phyloP scores from a whole-genome alignment of 2,113 vertebrate species.

The Spea multiplicata region DNA sequence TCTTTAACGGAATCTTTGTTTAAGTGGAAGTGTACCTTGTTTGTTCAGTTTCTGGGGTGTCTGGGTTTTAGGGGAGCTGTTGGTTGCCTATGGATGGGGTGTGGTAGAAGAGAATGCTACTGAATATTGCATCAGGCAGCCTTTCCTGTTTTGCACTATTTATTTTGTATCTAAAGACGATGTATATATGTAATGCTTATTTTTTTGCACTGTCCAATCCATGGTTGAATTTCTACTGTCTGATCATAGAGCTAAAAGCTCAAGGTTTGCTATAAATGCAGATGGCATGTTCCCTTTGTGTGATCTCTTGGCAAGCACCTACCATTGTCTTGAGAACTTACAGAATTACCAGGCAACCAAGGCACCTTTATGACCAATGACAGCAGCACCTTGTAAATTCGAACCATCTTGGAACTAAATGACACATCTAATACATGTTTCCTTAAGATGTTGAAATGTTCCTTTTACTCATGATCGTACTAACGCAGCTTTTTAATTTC shows the following conservation, averaged over 20 bases:
- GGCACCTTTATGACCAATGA: slow-evolving; percentile 60
- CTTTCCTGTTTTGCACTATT: slow-evolving; percentile 64
- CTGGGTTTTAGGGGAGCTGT: background rate
- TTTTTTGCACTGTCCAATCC: slow-evolving; percentile 51
- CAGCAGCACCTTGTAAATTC: slow-evolving; percentile 54
- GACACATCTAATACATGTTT: slow-evolving; percentile 52
- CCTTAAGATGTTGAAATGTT: slow-evolving; percentile 58
- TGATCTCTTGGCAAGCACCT: slow-evolving; percentile 51
- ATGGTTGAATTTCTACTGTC: slow-evolving; percentile 52
- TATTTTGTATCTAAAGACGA: slow-evolving; percentile 51
- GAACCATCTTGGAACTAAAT: slow-evolving; percentile 57
- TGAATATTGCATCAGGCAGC: slow-evolving; percentile 63
- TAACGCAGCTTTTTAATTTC: slow-evolving; percentile 71
- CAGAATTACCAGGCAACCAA: slow-evolving; percentile 49
- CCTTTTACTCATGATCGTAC: slow-evolving; percentile 51
- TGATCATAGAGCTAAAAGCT: background rate
- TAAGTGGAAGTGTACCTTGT: background rate
- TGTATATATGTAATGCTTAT: slow-evolving; percentile 40
- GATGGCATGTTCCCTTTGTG: slow-evolving; percentile 57
- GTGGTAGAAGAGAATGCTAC: slow-evolving; percentile 37
- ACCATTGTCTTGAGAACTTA: slow-evolving; percentile 50
- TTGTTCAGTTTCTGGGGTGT: background rate
- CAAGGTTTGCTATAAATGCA: slow-evolving; percentile 54
- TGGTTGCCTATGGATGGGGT: slow-evolving; percentile 15
- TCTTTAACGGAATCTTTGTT: background rate